A percentile compares a stretch with the other conserved stretches of the same genome.
phyloP scores from a whole-genome alignment of 1,140 invertebrate species.

The Caenorhabditis briggsae region DNA sequence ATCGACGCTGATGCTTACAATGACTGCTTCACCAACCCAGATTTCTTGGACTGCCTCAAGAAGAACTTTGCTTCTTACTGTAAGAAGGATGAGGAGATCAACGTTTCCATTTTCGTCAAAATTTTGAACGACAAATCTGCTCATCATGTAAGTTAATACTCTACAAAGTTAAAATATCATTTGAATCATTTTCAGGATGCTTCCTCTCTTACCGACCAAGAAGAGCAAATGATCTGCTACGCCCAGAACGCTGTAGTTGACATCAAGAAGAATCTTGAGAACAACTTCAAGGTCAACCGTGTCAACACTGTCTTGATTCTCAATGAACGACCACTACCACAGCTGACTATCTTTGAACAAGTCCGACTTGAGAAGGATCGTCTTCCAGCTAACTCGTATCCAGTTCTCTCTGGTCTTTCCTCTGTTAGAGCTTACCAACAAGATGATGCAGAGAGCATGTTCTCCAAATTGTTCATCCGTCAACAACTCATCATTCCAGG shows the following conservation, averaged over 20 bases:
- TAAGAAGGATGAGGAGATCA: slow-evolving; percentile 15
- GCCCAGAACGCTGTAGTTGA: slow-evolving; percentile 55
- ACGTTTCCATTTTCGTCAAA: slow-evolving; percentile 42
- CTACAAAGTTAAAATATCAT: background rate
- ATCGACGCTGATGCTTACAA: slow-evolving; percentile 57
- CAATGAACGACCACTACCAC: slow-evolving; percentile 18
- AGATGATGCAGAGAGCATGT: background rate
- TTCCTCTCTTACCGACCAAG: slow-evolving; percentile 18
- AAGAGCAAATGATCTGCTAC: slow-evolving; percentile 49
- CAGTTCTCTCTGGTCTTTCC: slow-evolving; percentile 9
- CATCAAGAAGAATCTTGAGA: slow-evolving; percentile 39
- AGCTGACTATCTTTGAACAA: slow-evolving; percentile 38
- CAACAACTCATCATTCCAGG: slow-evolving; percentile 44
- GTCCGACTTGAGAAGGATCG: slow-evolving; percentile 45
- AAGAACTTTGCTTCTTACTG: slow-evolving; percentile 7
- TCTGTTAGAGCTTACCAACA: slow-evolving; percentile 12
- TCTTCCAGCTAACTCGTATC: slow-evolving; percentile 40
- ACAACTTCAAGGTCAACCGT: slow-evolving; percentile 6
- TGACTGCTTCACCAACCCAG: slow-evolving; percentile 30
- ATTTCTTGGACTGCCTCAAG: slow-evolving; percentile 54
- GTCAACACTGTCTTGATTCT: slow-evolving; percentile 28
- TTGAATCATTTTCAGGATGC: slow-evolving; percentile 28
- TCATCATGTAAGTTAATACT: background rate
- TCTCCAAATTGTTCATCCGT: slow-evolving; percentile 43
- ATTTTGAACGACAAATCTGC: slow-evolving; percentile 19